These are phyloP conservation scores for Sciurus niger DNA, from an alignment of 2,113 vertebrate species.

Conservation along the genomic window DNA sequence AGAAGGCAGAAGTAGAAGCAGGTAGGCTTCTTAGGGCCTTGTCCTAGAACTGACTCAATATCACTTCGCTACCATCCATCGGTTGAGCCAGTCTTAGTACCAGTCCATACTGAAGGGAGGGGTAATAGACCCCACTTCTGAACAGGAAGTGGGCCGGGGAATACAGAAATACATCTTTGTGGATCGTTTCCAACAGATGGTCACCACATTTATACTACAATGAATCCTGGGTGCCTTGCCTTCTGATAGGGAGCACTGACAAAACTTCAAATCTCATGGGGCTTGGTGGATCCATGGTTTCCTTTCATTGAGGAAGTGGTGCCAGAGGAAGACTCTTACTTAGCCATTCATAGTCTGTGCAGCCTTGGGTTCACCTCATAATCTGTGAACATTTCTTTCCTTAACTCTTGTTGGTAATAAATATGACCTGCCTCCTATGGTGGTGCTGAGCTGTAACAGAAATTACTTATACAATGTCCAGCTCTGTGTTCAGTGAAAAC, in stretches of 20 bases:
- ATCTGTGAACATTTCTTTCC: neutral
- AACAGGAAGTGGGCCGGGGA: neutral
- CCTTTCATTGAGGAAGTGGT: neutral
- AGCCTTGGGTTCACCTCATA: neutral
- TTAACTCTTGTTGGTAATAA: conserved; percentile 1
- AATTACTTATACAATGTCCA: neutral
- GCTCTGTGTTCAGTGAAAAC: neutral
- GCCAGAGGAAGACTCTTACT: neutral
- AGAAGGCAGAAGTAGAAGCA: neutral
- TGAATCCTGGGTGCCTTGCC: neutral
- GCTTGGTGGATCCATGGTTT: neutral
- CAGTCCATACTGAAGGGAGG: neutral
- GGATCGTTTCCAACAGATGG: neutral
- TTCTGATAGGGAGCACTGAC: neutral
- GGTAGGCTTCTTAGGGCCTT: neutral
- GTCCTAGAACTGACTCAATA: neutral
- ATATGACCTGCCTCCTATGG: neutral
- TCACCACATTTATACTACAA: neutral
- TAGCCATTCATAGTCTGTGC: neutral
- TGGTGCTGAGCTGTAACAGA: neutral
- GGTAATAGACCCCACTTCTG: neutral
- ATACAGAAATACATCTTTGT: neutral
- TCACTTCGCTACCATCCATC: neutral
- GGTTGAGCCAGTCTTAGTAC: neutral
- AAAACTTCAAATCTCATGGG: neutral